phyloP scores from a whole-genome alignment of 1,140 invertebrate species.

The Drosophila cardini region DNA sequence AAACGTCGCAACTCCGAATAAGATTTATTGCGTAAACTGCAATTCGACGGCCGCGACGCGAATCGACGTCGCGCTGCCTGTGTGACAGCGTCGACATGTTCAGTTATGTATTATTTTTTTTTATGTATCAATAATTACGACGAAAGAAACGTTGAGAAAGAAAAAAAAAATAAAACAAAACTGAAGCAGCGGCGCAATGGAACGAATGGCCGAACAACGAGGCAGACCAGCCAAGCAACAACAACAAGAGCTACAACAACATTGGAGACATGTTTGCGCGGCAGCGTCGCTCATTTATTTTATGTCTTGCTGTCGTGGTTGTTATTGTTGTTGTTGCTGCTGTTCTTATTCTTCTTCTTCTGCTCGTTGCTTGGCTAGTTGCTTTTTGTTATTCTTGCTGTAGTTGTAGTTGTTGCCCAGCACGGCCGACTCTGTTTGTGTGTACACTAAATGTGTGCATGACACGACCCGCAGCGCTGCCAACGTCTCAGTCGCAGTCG shows the following conservation, averaged over 20 bases:
- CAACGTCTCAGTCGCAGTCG: conserved; percentile 23
- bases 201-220: conserved; percentile 44
- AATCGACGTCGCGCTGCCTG: not conserved
- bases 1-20: conserved; percentile 43
- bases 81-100: conserved; percentile 46
- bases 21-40: conserved; percentile 64
- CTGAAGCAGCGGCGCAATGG: conserved; percentile 62
- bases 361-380: conserved; percentile 45
- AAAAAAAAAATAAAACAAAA: conserved; percentile 57
- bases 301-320: conserved; percentile 68
- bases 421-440: conserved; percentile 35
- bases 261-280: conserved; percentile 80
- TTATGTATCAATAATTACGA: conserved; percentile 81
- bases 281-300: conserved; percentile 76
- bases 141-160: conserved; percentile 51
- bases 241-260: conserved; percentile 43
- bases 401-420: conserved; percentile 54
- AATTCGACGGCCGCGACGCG: conserved; percentile 4
- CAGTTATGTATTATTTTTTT: conserved; percentile 58
- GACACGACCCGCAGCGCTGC: conserved; percentile 66
- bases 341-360: conserved; percentile 26
- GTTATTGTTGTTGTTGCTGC: conserved; percentile 50
- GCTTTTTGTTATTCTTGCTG: conserved; percentile 57
- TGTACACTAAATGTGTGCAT: conserved; percentile 63
- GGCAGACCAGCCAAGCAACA: conserved; percentile 47